Evolutionary conservation across 2,888 invertebrate species (phyloP).

Genomic region (Hirtodrosophila histrioides): DNA sequence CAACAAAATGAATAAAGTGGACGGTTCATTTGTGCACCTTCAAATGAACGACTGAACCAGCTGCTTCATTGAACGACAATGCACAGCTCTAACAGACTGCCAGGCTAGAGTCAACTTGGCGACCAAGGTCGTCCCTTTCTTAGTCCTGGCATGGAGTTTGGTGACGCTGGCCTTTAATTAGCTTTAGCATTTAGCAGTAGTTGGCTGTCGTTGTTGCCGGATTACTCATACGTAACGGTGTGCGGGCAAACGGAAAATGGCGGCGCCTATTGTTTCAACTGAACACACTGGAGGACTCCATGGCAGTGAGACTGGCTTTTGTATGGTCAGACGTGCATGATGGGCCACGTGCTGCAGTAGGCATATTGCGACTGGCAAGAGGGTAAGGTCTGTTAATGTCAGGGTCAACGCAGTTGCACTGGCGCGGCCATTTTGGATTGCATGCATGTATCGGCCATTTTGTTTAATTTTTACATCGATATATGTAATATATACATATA

Average conservation of each 20-base stretch:
- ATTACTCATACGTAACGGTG: slow-evolving; percentile 70
- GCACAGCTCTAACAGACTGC: slow-evolving; percentile 19
- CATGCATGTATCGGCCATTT: slow-evolving; percentile 48
- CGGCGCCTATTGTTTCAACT: slow-evolving; percentile 55
- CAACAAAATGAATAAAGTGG: background rate
- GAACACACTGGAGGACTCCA: slow-evolving; percentile 9
- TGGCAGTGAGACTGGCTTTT: slow-evolving; percentile 14
- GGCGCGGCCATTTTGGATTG: slow-evolving; percentile 21
- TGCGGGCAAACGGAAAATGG: slow-evolving; percentile 14
- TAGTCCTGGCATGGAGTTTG: slow-evolving; percentile 62
- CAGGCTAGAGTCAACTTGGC: slow-evolving; percentile 43
- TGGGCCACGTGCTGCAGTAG: slow-evolving; percentile 49
- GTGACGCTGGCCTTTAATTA: slow-evolving; percentile 70
- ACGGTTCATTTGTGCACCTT: too few relatives aligned
- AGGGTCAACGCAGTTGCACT: slow-evolving; percentile 59
- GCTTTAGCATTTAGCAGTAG: slow-evolving; percentile 45
- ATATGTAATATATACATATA: slow-evolving; percentile 16
- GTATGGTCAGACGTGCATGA: slow-evolving; percentile 69
- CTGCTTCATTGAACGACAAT: too few relatives aligned
- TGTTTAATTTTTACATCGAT: slow-evolving; percentile 38
- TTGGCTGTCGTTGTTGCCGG: slow-evolving; percentile 27
- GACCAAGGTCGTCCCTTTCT: slow-evolving; percentile 51
- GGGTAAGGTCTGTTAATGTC: slow-evolving; percentile 58
- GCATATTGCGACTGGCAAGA: slow-evolving; percentile 31
- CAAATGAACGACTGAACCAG: too few relatives aligned